Evolutionary conservation across 2,797 vertebrate genomes (phyloP).

Genomic region (Buphagus erythrorhynchus): DNA sequence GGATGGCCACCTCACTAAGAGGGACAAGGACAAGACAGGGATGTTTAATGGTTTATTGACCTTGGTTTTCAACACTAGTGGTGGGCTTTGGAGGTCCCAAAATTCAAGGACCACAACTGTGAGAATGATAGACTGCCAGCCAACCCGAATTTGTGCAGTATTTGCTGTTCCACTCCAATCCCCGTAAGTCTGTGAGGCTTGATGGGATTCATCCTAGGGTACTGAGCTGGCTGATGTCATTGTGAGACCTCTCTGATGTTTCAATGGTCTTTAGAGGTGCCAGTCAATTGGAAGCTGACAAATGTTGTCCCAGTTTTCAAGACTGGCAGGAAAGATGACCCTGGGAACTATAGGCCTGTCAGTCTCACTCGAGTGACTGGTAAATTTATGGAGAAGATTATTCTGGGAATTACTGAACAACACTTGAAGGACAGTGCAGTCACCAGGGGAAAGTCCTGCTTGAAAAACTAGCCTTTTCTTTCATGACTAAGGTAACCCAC

Average conservation of each 20-base stretch:
- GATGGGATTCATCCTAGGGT: neutral
- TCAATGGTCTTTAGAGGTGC: neutral
- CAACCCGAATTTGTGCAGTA: neutral
- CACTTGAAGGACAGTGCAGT: neutral
- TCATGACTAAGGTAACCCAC: neutral
- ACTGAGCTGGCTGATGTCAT: neutral
- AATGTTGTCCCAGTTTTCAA: neutral
- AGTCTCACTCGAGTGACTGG: neutral
- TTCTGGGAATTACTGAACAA: neutral
- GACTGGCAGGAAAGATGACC: neutral
- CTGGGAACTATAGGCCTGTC: neutral
- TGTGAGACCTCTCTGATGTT: neutral
- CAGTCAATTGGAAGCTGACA: neutral
- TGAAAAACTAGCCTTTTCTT: neutral
- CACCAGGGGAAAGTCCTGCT: neutral
- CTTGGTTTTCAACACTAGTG: neutral
- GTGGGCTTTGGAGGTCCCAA: neutral
- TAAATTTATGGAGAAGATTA: neutral
- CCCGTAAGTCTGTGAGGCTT: neutral
- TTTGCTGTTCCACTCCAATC: neutral
- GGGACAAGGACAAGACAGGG: no score
- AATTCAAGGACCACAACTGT: fast-evolving
- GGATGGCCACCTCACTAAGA: neutral
- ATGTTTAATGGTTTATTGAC: neutral
- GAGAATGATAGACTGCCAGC: neutral